A percentile compares a stretch with the other conserved stretches of the same genome.
phyloP scores from a whole-genome alignment of 2,113 vertebrate species.

The Lagopus leucura region DNA sequence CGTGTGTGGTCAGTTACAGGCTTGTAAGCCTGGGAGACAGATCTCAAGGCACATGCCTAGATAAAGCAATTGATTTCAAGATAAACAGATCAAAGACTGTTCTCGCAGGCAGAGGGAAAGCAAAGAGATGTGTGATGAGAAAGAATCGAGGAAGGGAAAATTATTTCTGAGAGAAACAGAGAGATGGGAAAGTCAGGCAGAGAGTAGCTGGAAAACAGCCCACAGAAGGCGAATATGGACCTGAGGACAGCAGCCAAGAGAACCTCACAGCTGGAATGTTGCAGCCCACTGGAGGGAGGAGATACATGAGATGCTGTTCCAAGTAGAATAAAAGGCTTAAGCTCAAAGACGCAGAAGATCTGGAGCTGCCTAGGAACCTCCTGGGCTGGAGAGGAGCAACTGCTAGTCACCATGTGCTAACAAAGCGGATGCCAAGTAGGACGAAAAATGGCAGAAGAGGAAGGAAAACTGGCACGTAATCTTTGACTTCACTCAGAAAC shows the following conservation, averaged over 20 bases:
- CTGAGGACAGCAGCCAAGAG: neutral
- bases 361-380: neutral
- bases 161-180: neutral
- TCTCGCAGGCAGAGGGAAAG: neutral
- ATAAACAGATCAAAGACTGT: neutral
- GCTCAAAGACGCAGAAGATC: neutral
- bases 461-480: neutral
- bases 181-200: neutral
- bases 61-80: neutral
- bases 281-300: neutral
- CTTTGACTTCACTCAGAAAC: slow-evolving; percentile 19
- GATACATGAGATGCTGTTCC: neutral
- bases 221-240: neutral
- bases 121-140: neutral
- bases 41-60: neutral
- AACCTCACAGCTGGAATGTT: neutral
- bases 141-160: neutral
- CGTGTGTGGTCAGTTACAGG: neutral
- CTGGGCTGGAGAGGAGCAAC: neutral
- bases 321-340: neutral
- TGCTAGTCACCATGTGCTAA: neutral
- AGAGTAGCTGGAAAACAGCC: neutral
- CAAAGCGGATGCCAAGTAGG: slow-evolving; percentile 1
- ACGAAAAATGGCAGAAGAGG: neutral
- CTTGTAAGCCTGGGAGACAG: neutral